Conservation (phyloP, 2,797 vertebrate species). For the Anniella stebbinsi region DNA sequence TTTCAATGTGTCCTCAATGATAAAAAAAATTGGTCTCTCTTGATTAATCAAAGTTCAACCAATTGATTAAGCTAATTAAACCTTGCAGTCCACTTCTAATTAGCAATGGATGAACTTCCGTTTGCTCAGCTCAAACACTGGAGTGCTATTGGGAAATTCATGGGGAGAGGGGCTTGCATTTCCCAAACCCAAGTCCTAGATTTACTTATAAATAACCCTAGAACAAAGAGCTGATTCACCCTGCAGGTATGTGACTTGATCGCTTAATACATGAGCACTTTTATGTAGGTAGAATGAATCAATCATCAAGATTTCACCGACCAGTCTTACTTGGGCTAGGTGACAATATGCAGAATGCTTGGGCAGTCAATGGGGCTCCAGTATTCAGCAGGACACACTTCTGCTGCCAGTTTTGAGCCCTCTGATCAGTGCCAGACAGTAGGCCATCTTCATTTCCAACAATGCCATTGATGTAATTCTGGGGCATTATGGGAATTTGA, state of each 20-base stretch:
- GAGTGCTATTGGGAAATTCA: neutral
- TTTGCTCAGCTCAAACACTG: neutral
- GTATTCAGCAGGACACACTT: too few species aligned
- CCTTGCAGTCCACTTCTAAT: neutral
- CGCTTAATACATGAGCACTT: neutral
- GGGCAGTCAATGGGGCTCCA: neutral
- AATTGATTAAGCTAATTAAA: neutral
- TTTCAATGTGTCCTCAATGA: neutral
- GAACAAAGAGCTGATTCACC: neutral
- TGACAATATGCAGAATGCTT: neutral
- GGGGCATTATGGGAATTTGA: too few species aligned
- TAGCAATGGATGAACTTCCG: neutral
- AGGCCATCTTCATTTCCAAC: too few species aligned
- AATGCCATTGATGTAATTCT: too few species aligned
- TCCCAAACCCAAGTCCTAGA: neutral
- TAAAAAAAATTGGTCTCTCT: neutral
- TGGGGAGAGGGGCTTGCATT: neutral
- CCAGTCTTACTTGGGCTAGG: neutral
- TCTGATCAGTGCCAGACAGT: too few species aligned
- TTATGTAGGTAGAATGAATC: neutral
- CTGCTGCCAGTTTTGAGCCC: too few species aligned
- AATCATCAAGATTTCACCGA: neutral
- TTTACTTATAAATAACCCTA: neutral
- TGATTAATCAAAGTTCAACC: neutral
- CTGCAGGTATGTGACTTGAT: neutral